Percentiles rank a stretch among this genome's conserved stretches.
These are phyloP conservation scores for Meliscaeva auricollis DNA, from an alignment of 2,888 invertebrate genomes.

Conservation along the genomic window DNA sequence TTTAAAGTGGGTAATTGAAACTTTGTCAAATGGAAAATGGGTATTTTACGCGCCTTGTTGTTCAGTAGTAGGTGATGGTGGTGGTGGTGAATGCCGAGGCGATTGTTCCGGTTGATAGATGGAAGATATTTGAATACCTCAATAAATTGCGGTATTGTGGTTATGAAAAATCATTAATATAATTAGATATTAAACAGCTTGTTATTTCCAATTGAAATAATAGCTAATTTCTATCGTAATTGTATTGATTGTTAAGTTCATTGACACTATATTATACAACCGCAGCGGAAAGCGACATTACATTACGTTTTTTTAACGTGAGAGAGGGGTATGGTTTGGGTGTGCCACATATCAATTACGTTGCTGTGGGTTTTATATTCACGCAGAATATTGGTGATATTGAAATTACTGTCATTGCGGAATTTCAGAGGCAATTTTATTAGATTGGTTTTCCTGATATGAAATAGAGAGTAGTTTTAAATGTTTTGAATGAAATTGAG, in stretches of 20 bases:
- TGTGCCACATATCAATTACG: constrained; percentile 15
- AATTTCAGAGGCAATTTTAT: too few relatives aligned
- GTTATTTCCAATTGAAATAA: constrained; percentile 12
- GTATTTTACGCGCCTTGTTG: background rate
- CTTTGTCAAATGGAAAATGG: constrained; percentile 18
- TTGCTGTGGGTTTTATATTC: background rate
- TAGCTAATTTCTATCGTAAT: constrained; percentile 23
- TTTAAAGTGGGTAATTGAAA: constrained; percentile 33
- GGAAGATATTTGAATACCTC: background rate
- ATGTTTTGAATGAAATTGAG: too few relatives aligned
- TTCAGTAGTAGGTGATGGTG: too few relatives aligned
- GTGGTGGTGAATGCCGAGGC: too few relatives aligned
- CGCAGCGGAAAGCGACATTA: constrained; percentile 12
- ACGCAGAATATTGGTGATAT: background rate
- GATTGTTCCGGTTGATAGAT: background rate
- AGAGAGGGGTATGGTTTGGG: background rate
- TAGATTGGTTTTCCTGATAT: too few relatives aligned
- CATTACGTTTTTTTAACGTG: too few relatives aligned
- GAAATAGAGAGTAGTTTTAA: too few relatives aligned
- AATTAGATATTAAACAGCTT: constrained; percentile 29
- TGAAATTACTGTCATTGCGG: too few relatives aligned
- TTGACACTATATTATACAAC: constrained; percentile 18
- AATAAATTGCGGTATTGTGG: constrained; percentile 35
- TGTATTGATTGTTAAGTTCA: constrained; percentile 31
- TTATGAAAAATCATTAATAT: constrained; percentile 15